Evolutionary conservation across 2,888 invertebrate genomes (phyloP).

Genomic region (Punctoribates punctum): DNA sequence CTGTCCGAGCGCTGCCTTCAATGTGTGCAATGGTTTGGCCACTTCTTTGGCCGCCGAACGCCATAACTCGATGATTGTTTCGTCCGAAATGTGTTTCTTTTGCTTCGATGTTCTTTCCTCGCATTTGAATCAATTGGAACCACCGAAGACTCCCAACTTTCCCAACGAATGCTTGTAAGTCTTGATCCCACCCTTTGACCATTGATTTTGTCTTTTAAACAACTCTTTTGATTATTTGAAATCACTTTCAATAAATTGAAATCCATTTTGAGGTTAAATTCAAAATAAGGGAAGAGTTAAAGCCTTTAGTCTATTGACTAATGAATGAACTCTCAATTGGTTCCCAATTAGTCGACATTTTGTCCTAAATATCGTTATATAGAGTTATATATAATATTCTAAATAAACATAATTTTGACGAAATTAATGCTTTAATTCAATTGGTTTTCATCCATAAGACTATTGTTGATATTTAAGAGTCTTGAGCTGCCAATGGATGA

Average conservation of each 20-base stretch:
- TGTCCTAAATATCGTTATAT: neutral
- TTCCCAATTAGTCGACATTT: neutral
- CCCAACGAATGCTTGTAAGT: slow-evolving; percentile 94
- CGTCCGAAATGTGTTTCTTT: slow-evolving; percentile 93
- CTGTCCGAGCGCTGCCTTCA: slow-evolving; percentile 42
- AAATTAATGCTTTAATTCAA: no score
- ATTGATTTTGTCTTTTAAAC: neutral
- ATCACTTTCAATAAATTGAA: neutral
- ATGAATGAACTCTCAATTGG: no score
- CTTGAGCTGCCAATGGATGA: no score
- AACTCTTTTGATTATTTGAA: neutral
- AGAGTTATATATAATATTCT: no score
- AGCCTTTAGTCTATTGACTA: no score
- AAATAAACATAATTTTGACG: no score
- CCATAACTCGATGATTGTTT: slow-evolving; percentile 58
- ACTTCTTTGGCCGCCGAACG: slow-evolving; percentile 9
- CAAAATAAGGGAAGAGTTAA: no score
- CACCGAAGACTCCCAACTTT: slow-evolving; percentile 85
- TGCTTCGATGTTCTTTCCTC: slow-evolving; percentile 98
- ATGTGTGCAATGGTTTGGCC: neutral
- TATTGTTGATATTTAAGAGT: no score
- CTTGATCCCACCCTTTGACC: slow-evolving; percentile 44
- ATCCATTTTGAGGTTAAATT: neutral
- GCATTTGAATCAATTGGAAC: slow-evolving; percentile 86
- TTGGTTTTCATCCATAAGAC: no score